Evolutionary conservation across 1,140 invertebrate species (phyloP), one percentile per base, ranked within the genome.

Genomic region (Leptinotarsa undecemlineata): DNA sequence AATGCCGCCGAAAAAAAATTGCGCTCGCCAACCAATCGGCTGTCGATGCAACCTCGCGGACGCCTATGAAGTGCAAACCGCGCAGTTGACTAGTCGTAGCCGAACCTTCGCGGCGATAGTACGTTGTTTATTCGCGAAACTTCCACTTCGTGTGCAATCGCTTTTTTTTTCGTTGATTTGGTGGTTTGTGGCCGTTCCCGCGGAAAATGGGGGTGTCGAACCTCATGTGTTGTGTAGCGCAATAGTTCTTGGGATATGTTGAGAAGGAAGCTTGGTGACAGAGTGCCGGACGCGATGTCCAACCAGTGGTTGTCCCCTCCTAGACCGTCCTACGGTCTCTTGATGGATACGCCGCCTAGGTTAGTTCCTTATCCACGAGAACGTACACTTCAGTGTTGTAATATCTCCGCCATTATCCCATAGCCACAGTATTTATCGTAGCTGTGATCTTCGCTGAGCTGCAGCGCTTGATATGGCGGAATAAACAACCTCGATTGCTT

Each of bases 271-370:
- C 21, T 11, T 23, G 48, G 71, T 64, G 61, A 19, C 11, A 61
- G 15, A 26, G 19, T 15, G 47, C 17, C 62, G 61, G 20, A 62
- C 75, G 57, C 48, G 42, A 76, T 76, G 73, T 67, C 73, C 3
- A 74, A 64, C 26, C 76, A 73, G 23, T 80, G 79, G 79, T 80
- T 79, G 69, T 74, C 79, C 48, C 69, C 75, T 68, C 72, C 72
- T 23, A 60, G 74, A 47, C 73, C 71, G 13, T 68, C 63, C 17
- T 73, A 75, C 66, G 78, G 77, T 68, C 77, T 78, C 73, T 57
- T 78, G 33, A 73, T 79, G 77, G 79, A 79, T 75, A 72, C 66
- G 42, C 76, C 79, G 21, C 74, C 77, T 75, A 80, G 79, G 79
- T 80, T 74, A 76, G 79, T 80, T 71, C 71, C 15, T 57, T 11